Conservation (phyloP, 2,888 invertebrate species). For the Cenopis cana region DNA sequence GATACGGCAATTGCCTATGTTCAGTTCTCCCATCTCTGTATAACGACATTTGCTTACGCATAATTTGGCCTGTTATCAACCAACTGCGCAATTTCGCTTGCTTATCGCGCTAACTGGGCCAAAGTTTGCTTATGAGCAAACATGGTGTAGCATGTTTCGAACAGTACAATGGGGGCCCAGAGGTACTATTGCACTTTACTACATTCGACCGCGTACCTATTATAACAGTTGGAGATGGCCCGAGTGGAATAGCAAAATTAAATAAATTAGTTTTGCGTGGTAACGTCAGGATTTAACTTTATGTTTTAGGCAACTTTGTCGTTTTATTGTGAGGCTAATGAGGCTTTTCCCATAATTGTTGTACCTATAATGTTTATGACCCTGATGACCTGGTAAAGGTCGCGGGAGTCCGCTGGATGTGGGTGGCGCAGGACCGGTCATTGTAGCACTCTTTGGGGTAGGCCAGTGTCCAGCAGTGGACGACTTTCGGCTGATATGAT, state of each 20-base stretch:
- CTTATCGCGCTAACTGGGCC: constrained; percentile 51
- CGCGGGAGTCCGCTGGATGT: too few relatives aligned
- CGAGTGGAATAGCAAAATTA: not conserved
- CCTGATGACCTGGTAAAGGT: too few relatives aligned
- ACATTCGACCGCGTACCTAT: constrained; percentile 2
- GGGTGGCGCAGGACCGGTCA: too few relatives aligned
- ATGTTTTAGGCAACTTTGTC: too few relatives aligned
- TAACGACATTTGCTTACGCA: constrained; percentile 51
- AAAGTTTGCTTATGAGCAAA: constrained; percentile 41
- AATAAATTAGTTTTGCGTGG: not conserved
- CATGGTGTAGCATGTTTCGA: constrained; percentile 22
- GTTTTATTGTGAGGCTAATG: not conserved
- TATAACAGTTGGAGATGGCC: not conserved
- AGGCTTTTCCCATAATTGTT: not conserved
- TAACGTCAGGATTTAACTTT: too few relatives aligned
- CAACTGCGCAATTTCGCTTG: constrained; percentile 52
- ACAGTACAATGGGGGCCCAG: constrained; percentile 14
- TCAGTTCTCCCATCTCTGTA: constrained; percentile 47
- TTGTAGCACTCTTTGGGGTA: too few relatives aligned
- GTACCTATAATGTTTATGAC: too few relatives aligned
- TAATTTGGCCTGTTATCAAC: constrained; percentile 55
- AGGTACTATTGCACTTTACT: constrained; percentile 11
- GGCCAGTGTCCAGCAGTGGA: too few relatives aligned
- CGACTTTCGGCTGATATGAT: too few relatives aligned
- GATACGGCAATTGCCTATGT: constrained; percentile 42